Evolutionary conservation across 2,797 vertebrate species (phyloP), one percentile per base, ranked within the genome.

Genomic region (Anableps anableps): DNA sequence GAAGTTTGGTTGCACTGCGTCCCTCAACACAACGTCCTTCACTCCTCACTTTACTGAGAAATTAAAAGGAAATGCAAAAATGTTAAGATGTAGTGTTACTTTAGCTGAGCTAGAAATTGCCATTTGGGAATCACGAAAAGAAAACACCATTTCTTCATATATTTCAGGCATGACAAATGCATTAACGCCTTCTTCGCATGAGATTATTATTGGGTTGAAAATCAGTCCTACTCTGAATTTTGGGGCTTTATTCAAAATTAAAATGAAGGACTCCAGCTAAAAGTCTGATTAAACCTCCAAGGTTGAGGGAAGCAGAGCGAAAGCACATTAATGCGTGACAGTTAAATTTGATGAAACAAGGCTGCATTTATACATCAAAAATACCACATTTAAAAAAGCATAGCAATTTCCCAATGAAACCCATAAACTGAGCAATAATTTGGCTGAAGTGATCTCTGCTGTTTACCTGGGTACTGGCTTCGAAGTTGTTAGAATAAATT

Each of bases 401-500:
- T 34, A 77, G 72, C 19, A 9, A 5, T 38, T 60, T 76, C 21
- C 2, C 64, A 34, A 71, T 26, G 29, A 64, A 48, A 13, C 11
- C 0, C 6, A 34, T 14, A 41, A 23, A 62, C 21, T 23, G 41
- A 74, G 58, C 14, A 58, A 48, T 6, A 17, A 13, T 5, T 7
- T 38, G 2, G 29, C 64, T 78, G 16, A 55, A n/a, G 50, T 34
- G 51, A 14, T n/a, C 29, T 72, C 71, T 64, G 34, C 53, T 76
- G 79, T 82, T 16, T 60, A 66, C 5, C 19, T 47, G 41, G 41
- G 17, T 45, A 43, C 16, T 17, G 58, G 50, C 79, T 51, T 31
- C 51, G 1, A 79, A 34, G 62, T 74, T 51, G 16, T 72, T 45
- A 71, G 75, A 73, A 72, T 84, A 64, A 62, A 29, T 45, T 58